These are phyloP conservation scores for Notarius lentiginosus DNA, from an alignment of 2,113 vertebrate species.

Conservation along the genomic window DNA sequence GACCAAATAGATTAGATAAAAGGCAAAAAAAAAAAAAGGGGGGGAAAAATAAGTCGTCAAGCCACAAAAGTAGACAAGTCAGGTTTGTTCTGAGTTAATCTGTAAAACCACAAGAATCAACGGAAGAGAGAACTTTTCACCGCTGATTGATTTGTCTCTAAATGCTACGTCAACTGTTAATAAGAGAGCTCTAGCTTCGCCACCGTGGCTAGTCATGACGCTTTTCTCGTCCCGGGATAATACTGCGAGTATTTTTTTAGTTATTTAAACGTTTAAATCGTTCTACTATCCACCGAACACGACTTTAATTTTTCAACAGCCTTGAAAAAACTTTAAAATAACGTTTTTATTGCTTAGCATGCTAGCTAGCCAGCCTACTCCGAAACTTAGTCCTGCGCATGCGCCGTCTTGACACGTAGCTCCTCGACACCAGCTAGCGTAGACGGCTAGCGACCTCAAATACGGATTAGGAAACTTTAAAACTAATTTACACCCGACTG, in stretches of 20 bases:
- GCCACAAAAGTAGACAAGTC: not conserved
- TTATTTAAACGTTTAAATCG: not conserved
- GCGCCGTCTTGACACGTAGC: slow-evolving; percentile 78
- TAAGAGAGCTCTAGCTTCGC: slow-evolving; percentile 43
- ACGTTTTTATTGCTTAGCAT: not conserved
- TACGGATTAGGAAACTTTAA: slow-evolving; percentile 33
- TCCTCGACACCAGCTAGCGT: slow-evolving; percentile 48
- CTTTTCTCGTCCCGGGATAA: not conserved
- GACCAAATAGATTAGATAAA: not conserved
- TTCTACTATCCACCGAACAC: not conserved
- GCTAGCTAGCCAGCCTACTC: slow-evolving; percentile 42
- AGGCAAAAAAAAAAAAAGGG: too few species aligned
- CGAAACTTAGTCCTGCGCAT: slow-evolving; percentile 70
- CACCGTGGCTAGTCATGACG: slow-evolving; percentile 23
- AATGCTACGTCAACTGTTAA: slow-evolving; percentile 49
- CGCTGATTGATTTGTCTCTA: not conserved
- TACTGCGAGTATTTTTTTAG: not conserved
- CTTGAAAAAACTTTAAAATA: slow-evolving; percentile 14
- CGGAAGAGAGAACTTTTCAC: not conserved
- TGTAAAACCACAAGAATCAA: not conserved
- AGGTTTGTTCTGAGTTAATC: too few species aligned
- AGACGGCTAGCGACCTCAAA: slow-evolving; percentile 41
- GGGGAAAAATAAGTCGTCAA: not conserved
- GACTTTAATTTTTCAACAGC: too few species aligned
- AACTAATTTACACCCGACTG: not conserved